Evolutionary conservation across 2,113 vertebrate genomes (phyloP), one percentile per base, ranked within the genome.

Genomic region (Petrocephalus zakoni): DNA sequence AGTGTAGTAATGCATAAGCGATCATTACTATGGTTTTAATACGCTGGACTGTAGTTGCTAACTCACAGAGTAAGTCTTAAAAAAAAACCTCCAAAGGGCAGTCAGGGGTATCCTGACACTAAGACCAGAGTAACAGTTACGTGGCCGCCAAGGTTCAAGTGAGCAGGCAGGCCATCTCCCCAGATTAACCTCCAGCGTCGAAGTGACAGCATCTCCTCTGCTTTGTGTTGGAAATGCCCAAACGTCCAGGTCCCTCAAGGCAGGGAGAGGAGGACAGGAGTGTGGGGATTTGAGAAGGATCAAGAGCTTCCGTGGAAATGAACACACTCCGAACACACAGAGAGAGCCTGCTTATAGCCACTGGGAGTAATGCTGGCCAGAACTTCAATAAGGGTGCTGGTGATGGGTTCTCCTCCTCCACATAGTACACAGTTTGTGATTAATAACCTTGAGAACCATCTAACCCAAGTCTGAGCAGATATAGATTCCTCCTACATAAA

Each of bases 401-500:
- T 2, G 34, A 78, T 42, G 1, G 34, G 15, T 78, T 34, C 72
- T 68, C 61, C 19, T 4, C n/a, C 25, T 4, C n/a, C 25, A 29
- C 25, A 29, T 29, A 49, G 81, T 85, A 89, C 88, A 90, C 83
- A 91, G 90, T 86, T 88, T 84, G 55, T 90, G 89, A 92, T 91
- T 93, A 94, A 93, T 93, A 94, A 93, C 92, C 93, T 93, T 93
- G 89, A 92, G 89, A 64, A 90, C 22, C 78, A 81, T 49, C 47
- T 90, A 86, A 64, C 75, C 78, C 75, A 25, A 42, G 72, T 51
- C 78, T 19, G 22, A 10, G 21, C 53, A 88, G 17, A 49, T 34
- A 61, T 49, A 25, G 55, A 7, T 58, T 56, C 86, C 19, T 87
- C 37, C 46, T 5, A 64, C 1, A n/a, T 61, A 46, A 61, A 87